A percentile compares a stretch with the other conserved stretches of the same genome.
Conservation (phyloP, 2,888 invertebrate genomes). For the Timema podura region DNA sequence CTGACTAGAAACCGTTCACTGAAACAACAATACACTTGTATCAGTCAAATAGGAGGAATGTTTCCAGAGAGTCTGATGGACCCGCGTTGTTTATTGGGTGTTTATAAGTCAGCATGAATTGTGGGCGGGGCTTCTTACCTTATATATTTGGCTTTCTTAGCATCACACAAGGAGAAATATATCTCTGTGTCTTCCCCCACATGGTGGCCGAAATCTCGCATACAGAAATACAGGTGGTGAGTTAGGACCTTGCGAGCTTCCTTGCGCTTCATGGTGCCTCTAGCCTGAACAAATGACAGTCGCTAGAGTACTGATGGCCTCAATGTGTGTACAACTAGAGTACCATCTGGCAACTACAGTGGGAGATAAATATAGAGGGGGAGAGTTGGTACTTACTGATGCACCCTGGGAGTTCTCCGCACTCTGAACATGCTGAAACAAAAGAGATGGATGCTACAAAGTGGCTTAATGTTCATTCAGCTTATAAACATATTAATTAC, state of each 20-base stretch:
- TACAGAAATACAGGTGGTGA: conserved; percentile 80
- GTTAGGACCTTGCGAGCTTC: conserved; percentile 58
- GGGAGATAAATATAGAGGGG: no score
- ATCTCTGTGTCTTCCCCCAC: conserved; percentile 86
- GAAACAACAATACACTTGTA: conserved; percentile 34
- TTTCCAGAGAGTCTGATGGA: background rate
- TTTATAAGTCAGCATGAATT: background rate
- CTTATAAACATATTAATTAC: no score
- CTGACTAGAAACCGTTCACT: conserved; percentile 84
- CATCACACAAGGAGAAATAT: conserved; percentile 82
- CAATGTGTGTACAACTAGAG: background rate
- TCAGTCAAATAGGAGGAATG: background rate
- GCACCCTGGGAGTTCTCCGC: conserved; percentile 50
- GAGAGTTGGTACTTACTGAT: conserved; percentile 41
- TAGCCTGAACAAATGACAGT: conserved; percentile 41
- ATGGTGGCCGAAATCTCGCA: conserved; percentile 84
- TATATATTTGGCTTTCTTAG: conserved; percentile 68
- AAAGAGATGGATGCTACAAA: conserved; percentile 17
- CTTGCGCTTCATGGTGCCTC: conserved; percentile 55
- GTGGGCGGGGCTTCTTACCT: no score
- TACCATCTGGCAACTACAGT: no score
- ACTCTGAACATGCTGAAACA: conserved; percentile 51
- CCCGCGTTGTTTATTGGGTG: background rate
- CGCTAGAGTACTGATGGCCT: background rate
- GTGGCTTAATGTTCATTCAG: no score